Evolutionary conservation across 2,888 invertebrate species (phyloP), one percentile per base, ranked within the genome.

Genomic region (Macropis europaea): DNA sequence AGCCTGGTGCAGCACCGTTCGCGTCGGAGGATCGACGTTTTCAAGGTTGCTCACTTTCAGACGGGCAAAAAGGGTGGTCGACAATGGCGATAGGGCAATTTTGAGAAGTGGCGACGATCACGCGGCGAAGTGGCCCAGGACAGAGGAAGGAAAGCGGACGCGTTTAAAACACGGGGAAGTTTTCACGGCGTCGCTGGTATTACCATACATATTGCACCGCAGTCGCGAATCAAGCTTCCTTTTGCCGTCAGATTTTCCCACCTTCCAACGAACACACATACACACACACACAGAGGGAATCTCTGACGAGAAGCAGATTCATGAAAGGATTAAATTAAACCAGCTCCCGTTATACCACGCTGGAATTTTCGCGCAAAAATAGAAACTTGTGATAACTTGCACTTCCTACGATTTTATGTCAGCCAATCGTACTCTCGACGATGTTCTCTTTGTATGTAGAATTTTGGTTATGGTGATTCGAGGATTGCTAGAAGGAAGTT

Each of bases 171-270:
- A 15, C 9, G 28, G 56, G 30, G 38, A 30, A 56, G 50, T 50
- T 52, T 61, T 56, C 54, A 42, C 17, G 24, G 11, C 52, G 40
- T 48, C 48, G 24, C 2, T 36, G 2, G 17, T 56, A 74, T 74
- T 78, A 75, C 63, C 78, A 69, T 78, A 73, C 66, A 78, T 78
- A 78, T 78, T 78, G 66, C 63, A 45, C 28, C n/a, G 36, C 34
- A 30, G 50, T 59, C 50, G 48, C 50, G 50, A 32, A 11, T 36
- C 40, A 43, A 24, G 36, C 26, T 64, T 34, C 24, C 64, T 43
- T 50, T 45, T 9, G 28, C 30, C 26, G 45, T 32, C 32, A 50
- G 38, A 66, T 52, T 38, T 45, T 45, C 68, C 17, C 36, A 13
- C 30, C 24, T 57, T 28, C 43, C 38, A 26, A 15, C 30, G 42